These are phyloP conservation scores for Neomorphus geoffroyi DNA, from an alignment of 2,797 vertebrate genomes.

Conservation along the genomic window DNA sequence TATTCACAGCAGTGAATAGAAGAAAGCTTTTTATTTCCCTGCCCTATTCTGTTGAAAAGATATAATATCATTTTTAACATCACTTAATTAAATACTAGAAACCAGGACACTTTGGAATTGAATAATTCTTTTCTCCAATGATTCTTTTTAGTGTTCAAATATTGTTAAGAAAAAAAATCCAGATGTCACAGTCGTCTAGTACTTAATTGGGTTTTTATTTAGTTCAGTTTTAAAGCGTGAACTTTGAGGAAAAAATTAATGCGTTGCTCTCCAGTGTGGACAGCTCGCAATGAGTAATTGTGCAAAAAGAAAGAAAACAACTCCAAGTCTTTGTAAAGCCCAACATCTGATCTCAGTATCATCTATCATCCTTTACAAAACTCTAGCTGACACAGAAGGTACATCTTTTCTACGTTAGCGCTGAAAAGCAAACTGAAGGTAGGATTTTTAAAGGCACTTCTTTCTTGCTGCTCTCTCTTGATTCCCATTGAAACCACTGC, in stretches of 20 bases:
- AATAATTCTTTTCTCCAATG: slow-evolving; percentile 49
- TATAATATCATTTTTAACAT: slow-evolving; percentile 62
- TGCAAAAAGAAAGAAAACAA: slow-evolving; percentile 9
- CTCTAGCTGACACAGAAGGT: neutral
- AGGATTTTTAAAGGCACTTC: slow-evolving; percentile 1
- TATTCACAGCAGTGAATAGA: slow-evolving; percentile 13
- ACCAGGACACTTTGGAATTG: slow-evolving; percentile 41
- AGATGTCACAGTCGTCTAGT: slow-evolving; percentile 28
- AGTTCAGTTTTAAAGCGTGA: slow-evolving; percentile 46
- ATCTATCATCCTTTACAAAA: neutral
- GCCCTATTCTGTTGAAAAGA: slow-evolving; percentile 23
- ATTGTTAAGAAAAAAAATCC: neutral
- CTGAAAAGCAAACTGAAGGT: neutral
- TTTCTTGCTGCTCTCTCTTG: neutral
- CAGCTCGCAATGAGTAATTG: neutral
- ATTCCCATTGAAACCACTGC: neutral
- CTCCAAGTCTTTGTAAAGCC: slow-evolving; percentile 1
- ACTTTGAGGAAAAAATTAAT: slow-evolving; percentile 40
- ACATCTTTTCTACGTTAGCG: neutral
- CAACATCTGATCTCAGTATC: neutral
- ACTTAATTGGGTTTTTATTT: slow-evolving; percentile 47
- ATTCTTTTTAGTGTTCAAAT: slow-evolving; percentile 53
- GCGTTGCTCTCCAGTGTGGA: neutral
- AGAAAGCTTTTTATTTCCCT: neutral
- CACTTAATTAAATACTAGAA: slow-evolving; percentile 69